phyloP scores from a whole-genome alignment of 1,140 invertebrate genomes.

The Hydropsyche tenuis region DNA sequence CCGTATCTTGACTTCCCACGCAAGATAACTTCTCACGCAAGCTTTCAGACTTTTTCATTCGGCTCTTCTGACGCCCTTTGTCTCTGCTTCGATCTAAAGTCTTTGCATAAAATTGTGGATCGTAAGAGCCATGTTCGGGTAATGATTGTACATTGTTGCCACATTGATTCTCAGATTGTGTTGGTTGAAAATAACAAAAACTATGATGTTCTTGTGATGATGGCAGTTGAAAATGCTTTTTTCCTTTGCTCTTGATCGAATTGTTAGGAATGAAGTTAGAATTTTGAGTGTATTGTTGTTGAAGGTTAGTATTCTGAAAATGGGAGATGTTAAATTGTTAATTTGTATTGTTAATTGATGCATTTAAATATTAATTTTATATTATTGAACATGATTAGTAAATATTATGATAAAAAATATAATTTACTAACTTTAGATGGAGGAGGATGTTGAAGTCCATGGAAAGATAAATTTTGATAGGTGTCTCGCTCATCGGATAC shows the following conservation, averaged over 20 bases:
- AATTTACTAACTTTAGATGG: slow-evolving; percentile 85
- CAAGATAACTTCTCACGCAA: slow-evolving; percentile 61
- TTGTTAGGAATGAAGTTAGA: slow-evolving; percentile 59
- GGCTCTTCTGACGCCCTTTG: slow-evolving; percentile 56
- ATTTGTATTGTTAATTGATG: not conserved
- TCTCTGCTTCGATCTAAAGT: slow-evolving; percentile 60
- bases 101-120: slow-evolving; percentile 60
- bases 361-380: too few relatives aligned
- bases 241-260: slow-evolving; percentile 61
- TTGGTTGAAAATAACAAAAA: slow-evolving; percentile 70
- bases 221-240: slow-evolving; percentile 68
- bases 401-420: too few relatives aligned
- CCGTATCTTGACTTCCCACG: slow-evolving; percentile 58
- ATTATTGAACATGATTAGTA: too few relatives aligned
- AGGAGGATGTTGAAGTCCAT: slow-evolving; percentile 87
- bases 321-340: not conserved
- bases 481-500: slow-evolving; percentile 44
- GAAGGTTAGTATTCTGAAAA: slow-evolving; percentile 63
- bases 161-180: slow-evolving; percentile 54
- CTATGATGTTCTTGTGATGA: slow-evolving; percentile 71
- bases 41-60: slow-evolving; percentile 62
- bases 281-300: slow-evolving; percentile 62
- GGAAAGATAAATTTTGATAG: slow-evolving; percentile 93
- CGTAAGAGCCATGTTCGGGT: slow-evolving; percentile 57
- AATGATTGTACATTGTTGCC: slow-evolving; percentile 58